phyloP scores from a whole-genome alignment of 2,113 vertebrate species.

The Nematolebias whitei region DNA sequence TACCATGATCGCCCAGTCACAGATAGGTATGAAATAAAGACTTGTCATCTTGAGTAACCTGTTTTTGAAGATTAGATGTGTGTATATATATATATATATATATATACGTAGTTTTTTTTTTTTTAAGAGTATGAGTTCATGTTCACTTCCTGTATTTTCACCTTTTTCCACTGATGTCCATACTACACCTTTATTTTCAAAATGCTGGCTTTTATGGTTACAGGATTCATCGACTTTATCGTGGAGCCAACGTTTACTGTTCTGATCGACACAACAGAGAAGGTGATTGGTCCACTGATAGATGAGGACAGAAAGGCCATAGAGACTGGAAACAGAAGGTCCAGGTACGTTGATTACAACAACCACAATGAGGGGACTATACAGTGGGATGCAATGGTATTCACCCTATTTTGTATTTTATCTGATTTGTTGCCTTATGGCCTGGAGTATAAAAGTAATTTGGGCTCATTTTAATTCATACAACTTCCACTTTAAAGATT shows the following conservation, averaged over 20 bases:
- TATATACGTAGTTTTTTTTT: too few species aligned
- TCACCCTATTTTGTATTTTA: too few species aligned
- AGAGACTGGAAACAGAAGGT: slow-evolving; percentile 80
- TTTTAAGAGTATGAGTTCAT: not conserved
- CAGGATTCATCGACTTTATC: slow-evolving; percentile 98
- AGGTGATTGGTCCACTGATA: slow-evolving; percentile 96
- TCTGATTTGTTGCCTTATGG: too few species aligned
- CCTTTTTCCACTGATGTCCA: not conserved
- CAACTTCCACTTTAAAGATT: too few species aligned
- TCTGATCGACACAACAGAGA: slow-evolving; percentile 94
- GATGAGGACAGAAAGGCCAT: slow-evolving; percentile 90
- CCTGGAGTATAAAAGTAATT: too few species aligned
- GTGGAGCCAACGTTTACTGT: slow-evolving; percentile 97
- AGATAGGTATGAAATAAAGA: slow-evolving; percentile 86
- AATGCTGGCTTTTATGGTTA: not conserved
- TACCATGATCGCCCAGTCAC: slow-evolving; percentile 96
- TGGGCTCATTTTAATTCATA: too few species aligned
- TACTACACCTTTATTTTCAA: not conserved
- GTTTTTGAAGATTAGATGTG: too few species aligned
- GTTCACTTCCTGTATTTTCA: not conserved
- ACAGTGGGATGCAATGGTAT: too few species aligned
- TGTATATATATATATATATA: too few species aligned
- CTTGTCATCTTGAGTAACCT: not conserved
- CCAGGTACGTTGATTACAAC: slow-evolving; percentile 77
- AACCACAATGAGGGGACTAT: too few species aligned